Percentiles rank a stretch among this genome's conserved stretches.
Conservation (phyloP, 2,113 vertebrate species). For the Scopus umbretta region DNA sequence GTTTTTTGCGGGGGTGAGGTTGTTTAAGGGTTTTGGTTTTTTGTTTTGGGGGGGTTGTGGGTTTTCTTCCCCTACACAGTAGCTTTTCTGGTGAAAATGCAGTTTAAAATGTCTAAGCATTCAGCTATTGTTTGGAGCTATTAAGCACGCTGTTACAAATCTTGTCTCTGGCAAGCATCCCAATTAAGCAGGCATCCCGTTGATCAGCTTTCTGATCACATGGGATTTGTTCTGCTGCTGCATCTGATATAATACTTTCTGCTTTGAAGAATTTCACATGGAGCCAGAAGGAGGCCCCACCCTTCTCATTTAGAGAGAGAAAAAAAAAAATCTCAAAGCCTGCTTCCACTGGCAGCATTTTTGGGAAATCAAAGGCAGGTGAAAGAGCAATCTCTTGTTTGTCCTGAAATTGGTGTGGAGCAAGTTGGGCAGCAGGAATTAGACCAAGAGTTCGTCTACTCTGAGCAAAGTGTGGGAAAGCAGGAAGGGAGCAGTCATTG, state of each 20-base stretch:
- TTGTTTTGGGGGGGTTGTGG: too few species aligned
- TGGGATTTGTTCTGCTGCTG: conserved; percentile 48
- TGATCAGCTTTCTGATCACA: conserved; percentile 66
- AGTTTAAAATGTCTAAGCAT: not conserved
- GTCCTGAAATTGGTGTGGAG: conserved; percentile 44
- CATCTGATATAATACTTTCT: conserved; percentile 18
- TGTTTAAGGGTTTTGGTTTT: too few species aligned
- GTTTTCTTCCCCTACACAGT: rapidly evolving
- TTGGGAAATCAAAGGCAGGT: conserved; percentile 13
- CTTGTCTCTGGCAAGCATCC: conserved; percentile 36
- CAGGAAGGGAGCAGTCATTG: not conserved
- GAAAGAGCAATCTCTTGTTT: conserved; percentile 29
- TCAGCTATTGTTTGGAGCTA: conserved; percentile 43
- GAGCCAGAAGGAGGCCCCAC: conserved; percentile 24
- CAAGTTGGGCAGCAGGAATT: conserved; percentile 32
- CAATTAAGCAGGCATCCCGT: conserved; percentile 58
- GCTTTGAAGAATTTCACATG: conserved; percentile 19
- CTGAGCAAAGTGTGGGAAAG: conserved; percentile 24
- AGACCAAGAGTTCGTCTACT: conserved; percentile 6
- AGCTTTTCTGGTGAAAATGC: not conserved
- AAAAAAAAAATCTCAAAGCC: not conserved
- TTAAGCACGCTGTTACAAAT: conserved; percentile 14
- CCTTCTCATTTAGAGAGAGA: not conserved
- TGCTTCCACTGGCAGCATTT: not conserved
- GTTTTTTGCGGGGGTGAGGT: too few species aligned